Base-by-base conservation (phyloP, 2,113 vertebrate species). In the Bubo scandiacus region DNA sequence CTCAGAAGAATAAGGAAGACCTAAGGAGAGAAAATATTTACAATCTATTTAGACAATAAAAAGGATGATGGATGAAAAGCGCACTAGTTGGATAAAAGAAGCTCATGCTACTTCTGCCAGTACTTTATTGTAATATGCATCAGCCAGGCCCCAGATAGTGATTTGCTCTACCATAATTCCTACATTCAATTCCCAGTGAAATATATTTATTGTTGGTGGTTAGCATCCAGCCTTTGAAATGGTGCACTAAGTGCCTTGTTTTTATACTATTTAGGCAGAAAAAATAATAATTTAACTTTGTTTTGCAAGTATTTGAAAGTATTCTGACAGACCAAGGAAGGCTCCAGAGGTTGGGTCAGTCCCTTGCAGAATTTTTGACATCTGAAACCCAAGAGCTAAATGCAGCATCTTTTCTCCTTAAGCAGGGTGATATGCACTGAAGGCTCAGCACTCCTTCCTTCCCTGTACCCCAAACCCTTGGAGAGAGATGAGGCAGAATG, bases 211-310 rank as follows among this genome's bases (percentile, higher is more conserved):
- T 97, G 52, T 85, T 82, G 19, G 38, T 96, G 92, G 94, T 97
- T 94, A 97, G 68, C n/a, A 87, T 92, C 84, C 65, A 94, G 85
- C 45, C 94, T 97, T 97, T 97, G 95, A 98, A 97, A 97, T 84
- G 30, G 59, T 71, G 57, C 20, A 42, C 84, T 81, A 81, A 97
- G 78, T 40, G 65, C 94, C 57, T 90, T 15, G 4, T 45, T 97
- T 96, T 97, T 87, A 84, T 95, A 90, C 66, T 91, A 84, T 79
- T 88, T 93, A 89, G 51, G 51, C 58, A 87, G 66, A 94, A 86
- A 47, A 93, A 89, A 47, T 86, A 3, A n/a, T 95, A 95, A 95
- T 95, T 97, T 95, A 95, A 67, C 85, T 96, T 96, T 95, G 81
- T 97, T 97, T 98, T 97, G 86, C 91, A 93, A 94, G 51, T 42